phyloP scores from a whole-genome alignment of 2,113 vertebrate genomes.

The Dipodomys merriami region DNA sequence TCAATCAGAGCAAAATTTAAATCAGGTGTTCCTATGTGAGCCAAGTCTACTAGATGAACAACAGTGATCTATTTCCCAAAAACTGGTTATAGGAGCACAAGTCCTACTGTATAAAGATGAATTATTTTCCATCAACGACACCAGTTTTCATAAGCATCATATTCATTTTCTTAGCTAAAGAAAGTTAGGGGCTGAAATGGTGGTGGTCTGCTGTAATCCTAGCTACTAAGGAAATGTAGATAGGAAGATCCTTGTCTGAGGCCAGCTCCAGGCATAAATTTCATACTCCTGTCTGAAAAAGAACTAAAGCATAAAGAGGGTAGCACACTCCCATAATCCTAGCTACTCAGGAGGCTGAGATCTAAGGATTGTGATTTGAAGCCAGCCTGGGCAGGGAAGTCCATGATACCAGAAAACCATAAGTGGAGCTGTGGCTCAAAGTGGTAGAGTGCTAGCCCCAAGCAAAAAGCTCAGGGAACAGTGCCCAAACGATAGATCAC shows the following conservation, averaged over 20 bases:
- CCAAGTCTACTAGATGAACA: not conserved
- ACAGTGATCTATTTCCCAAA: not conserved
- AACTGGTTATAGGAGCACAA: not conserved
- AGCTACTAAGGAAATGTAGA: not conserved
- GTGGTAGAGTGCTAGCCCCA: too few species aligned
- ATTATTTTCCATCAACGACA: not conserved
- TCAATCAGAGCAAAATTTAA: not conserved
- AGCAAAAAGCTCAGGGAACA: not conserved
- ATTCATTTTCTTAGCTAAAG: not conserved
- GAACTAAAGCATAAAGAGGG: too few species aligned
- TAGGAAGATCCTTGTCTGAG: not conserved
- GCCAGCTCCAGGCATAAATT: too few species aligned
- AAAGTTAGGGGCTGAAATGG: not conserved
- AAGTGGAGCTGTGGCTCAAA: too few species aligned
- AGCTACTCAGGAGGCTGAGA: too few species aligned
- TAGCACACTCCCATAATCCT: too few species aligned
- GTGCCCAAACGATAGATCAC: not conserved
- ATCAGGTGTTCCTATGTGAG: not conserved
- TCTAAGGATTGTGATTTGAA: too few species aligned
- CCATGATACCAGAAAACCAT: too few species aligned
- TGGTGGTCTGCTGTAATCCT: too few species aligned
- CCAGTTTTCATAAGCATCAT: not conserved
- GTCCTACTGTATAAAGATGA: not conserved
- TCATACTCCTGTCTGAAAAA: too few species aligned
- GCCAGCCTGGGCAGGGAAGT: too few species aligned